Evolutionary conservation across 2,888 invertebrate genomes (phyloP), one percentile per base, ranked within the genome.

Genomic region (Nomada ferruginata): DNA sequence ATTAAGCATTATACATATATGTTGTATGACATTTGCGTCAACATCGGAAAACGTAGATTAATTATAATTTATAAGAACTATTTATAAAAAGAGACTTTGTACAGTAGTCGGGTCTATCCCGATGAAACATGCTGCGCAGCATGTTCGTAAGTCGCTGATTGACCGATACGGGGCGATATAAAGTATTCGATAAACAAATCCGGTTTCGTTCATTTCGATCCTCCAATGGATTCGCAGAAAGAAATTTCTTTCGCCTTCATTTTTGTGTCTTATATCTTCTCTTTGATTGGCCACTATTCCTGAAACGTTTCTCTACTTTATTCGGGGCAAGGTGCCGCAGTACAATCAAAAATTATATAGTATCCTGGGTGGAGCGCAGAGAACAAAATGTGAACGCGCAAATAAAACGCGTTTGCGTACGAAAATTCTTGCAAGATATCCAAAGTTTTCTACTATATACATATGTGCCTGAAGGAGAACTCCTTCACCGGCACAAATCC

Each of bases 51-150:
- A 63, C 83, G 73, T 90, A 87, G 85, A 80, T 81, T 90, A 88
- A 87, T 85, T 87, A 85, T 89, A 89, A 89, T 89, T 91, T 90
- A 86, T 91, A 92, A 91, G 90, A 87, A 84, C 89, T 91, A 91
- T 92, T 92, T 92, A 92, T 91, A 88, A 85, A 87, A 70, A 42
- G 18, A 42, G 84, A 84, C 64, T 63, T 50, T 92, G 92, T 93
- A 92, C 91, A 93, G 90, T 82, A 93, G 90, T 82, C 87, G 85
- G 90, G 86, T 82, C 63, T 77, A 78, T 90, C 82, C 88, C 88
- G 86, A 88, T 87, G 79, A 91, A 88, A 61, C 82, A 47, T 85
- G 85, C 57, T 80, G 69, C 3, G 13, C 86, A 87, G 75, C 65
- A 13, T 23, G 47, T 29, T 87, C 36, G 36, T 7, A 88, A 84